phyloP scores from a whole-genome alignment of 1,140 invertebrate genomes.

The Arctopsyche grandis region DNA sequence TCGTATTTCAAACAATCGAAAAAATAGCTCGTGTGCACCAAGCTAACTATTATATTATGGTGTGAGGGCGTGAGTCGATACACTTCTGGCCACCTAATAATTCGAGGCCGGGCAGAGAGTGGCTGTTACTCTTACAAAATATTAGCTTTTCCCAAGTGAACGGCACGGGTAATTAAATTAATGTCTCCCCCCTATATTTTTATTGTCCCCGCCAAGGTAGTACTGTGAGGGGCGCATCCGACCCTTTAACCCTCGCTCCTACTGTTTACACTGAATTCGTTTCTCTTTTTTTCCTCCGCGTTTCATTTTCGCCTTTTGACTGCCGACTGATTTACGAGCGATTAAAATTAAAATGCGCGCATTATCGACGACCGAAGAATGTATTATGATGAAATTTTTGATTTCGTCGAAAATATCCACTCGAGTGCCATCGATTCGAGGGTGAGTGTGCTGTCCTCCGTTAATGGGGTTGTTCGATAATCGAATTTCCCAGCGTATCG shows the following conservation, averaged over 20 bases:
- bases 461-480: constrained; percentile 48
- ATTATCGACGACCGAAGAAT: too few species aligned
- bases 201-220: constrained; percentile 52
- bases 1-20: background rate
- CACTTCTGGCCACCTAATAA: constrained; percentile 45
- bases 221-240: constrained; percentile 19
- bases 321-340: background rate
- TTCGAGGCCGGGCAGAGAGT: constrained; percentile 30
- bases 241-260: constrained; percentile 39
- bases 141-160: constrained; percentile 65
- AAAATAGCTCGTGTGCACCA: background rate
- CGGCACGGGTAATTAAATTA: constrained; percentile 65
- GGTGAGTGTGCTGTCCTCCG: constrained; percentile 1
- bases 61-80: too few species aligned
- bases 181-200: constrained; percentile 61
- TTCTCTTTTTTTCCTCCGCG: constrained; percentile 8
- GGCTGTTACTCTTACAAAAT: constrained; percentile 56
- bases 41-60: too few species aligned
- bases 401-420: too few species aligned
- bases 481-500: constrained; percentile 54
- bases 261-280: constrained; percentile 23
- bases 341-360: background rate
- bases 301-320: background rate
- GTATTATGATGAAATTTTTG: too few species aligned
- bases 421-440: background rate